phyloP scores from a whole-genome alignment of 2,797 vertebrate genomes.

The Molossus alvarezi region DNA sequence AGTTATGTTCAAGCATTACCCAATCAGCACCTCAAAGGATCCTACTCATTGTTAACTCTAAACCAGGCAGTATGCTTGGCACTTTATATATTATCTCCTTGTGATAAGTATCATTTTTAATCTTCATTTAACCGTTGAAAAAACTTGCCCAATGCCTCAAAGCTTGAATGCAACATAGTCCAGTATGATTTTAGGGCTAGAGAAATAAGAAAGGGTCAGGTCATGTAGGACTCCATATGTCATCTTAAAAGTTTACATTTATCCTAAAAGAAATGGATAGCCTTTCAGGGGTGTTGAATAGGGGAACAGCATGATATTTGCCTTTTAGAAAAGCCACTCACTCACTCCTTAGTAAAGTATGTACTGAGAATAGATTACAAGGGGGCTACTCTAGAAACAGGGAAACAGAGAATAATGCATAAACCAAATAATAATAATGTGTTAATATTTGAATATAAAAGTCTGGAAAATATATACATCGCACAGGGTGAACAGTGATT shows the following conservation, averaged over 20 bases:
- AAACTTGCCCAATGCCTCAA: not conserved
- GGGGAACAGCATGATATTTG: not conserved
- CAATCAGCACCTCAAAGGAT: slow-evolving; percentile 3
- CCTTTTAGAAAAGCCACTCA: slow-evolving; percentile 19
- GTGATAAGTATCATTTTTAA: not conserved
- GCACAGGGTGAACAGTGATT: not conserved
- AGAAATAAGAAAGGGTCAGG: not conserved
- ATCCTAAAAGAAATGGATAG: slow-evolving; percentile 1
- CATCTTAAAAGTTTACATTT: not conserved
- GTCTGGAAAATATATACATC: not conserved
- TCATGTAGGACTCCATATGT: not conserved
- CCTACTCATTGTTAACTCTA: slow-evolving; percentile 36
- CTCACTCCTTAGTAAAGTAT: slow-evolving; percentile 23
- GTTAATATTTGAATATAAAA: not conserved
- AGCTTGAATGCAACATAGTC: not conserved
- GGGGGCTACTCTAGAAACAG: not conserved
- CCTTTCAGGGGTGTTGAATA: not conserved
- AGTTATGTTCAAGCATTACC: not conserved
- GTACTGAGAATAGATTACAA: not conserved
- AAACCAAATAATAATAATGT: slow-evolving; percentile 5
- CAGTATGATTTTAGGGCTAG: not conserved
- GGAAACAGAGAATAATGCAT: not conserved
- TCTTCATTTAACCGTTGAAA: slow-evolving; percentile 11
- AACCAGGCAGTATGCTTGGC: not conserved
- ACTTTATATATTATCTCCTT: slow-evolving; percentile 16